Base-by-base conservation (phyloP, 2,888 invertebrate species). In the Lysandra bellargus region DNA sequence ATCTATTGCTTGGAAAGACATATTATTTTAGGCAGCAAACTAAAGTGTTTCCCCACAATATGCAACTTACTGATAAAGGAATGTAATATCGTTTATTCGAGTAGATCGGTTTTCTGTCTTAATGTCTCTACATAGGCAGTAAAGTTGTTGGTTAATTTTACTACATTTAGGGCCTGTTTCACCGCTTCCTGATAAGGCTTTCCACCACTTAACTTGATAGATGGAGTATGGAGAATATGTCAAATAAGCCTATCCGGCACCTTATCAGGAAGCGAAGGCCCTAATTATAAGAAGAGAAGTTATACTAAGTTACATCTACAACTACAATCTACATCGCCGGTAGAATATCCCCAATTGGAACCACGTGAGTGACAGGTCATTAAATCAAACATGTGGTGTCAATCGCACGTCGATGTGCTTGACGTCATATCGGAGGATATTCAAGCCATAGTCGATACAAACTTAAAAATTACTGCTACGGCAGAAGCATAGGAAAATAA, bases 341-440 rank as follows among this genome's bases (percentile, higher is more conserved):
- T 37, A 12, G 69, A 14, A 69, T 69, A 37, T 69, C 69, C 14
- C 33, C 33, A 33, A 69, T 69, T 17, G 69, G 33, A 4, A 33
- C 69, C 33, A 33, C 17, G 69, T 69, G 69, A 69, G 33, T 69
- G 69, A 69, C 69, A 33, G 69, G 69, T 69, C 69, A 69, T 69
- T 69, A 69, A 69, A 69, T 69, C 64, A 69, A 33, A 69, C 23
- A 33, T 17, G 33, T 33, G 33, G 69, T 69, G 69, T 69, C 69
- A 69, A 69, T 69, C 12, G 30, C 69, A 69, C 33, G 69, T 69
- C 33, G 33, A 69, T 69, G 12, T 12, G 69, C 33, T 33, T 69
- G 69, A 6, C 69, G 30, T 4, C 64, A 33, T 33, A 69, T 69
- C 69, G 1, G 33, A 69, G 14, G 4, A 69, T 69, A 69, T 69